Conservation (phyloP, 2,888 invertebrate species). For the Chalcis sispes region DNA sequence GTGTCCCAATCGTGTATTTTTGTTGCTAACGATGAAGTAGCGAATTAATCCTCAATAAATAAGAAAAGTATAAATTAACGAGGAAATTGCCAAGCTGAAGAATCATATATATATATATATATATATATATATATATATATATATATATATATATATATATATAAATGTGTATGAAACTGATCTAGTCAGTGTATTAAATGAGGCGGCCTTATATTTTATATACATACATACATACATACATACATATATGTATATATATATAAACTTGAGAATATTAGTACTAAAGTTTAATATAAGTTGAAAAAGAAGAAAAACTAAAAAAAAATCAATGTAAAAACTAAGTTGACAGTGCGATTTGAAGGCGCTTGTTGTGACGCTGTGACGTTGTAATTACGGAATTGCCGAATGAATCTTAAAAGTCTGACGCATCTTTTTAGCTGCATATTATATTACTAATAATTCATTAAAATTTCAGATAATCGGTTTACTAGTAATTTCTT, state of each 20-base stretch:
- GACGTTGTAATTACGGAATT: constrained; percentile 41
- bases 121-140: constrained; percentile 61
- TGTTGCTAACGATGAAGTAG: constrained; percentile 61
- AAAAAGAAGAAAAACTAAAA: constrained; percentile 32
- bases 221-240: constrained; percentile 64
- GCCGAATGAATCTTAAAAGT: constrained; percentile 50
- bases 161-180: constrained; percentile 69
- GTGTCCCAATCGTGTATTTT: constrained; percentile 66
- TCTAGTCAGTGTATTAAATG: constrained; percentile 76
- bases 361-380: constrained; percentile 30
- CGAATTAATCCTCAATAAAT: constrained; percentile 26
- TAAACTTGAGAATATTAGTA: constrained; percentile 51
- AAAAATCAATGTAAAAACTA: constrained; percentile 25
- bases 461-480: not conserved
- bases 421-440: constrained; percentile 34
- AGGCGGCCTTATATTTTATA: constrained; percentile 76
- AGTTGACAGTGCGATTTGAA: constrained; percentile 28
- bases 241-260: no score
- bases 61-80: constrained; percentile 52
- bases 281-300: constrained; percentile 50
- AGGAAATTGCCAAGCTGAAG: constrained; percentile 61
- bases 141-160: constrained; percentile 49
- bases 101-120: constrained; percentile 50
- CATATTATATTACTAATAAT: constrained; percentile 3
- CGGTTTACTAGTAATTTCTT: constrained; percentile 20